Evolutionary conservation across 2,888 invertebrate genomes (phyloP).

Genomic region (Drosophila cracens): DNA sequence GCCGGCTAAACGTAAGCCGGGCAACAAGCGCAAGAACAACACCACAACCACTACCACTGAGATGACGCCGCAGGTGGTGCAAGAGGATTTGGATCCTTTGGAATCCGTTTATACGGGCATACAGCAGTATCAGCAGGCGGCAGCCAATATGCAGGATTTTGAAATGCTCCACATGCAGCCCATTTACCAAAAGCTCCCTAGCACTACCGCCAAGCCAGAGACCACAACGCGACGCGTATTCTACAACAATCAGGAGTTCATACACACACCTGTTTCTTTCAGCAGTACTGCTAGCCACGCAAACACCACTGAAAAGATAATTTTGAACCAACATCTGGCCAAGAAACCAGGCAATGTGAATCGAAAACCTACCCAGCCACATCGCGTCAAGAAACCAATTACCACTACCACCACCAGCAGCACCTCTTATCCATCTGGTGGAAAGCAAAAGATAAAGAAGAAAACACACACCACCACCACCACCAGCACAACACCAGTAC

Average conservation of each 20-base stretch:
- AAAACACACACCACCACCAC: constrained; percentile 58
- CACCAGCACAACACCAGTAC: constrained; percentile 26
- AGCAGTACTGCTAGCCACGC: constrained; percentile 8
- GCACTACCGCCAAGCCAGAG: constrained; percentile 58
- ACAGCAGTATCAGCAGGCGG: constrained; percentile 80
- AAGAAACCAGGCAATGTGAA: constrained; percentile 68
- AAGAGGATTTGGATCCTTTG: constrained; percentile 79
- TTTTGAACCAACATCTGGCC: constrained; percentile 42
- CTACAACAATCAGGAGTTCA: constrained; percentile 81
- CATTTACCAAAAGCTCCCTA: constrained; percentile 75
- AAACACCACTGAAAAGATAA: constrained; percentile 44
- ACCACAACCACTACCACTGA: constrained; percentile 63
- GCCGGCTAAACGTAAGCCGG: constrained; percentile 80
- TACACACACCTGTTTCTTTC: constrained; percentile 66
- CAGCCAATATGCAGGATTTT: constrained; percentile 76
- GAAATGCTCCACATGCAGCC: constrained; percentile 81
- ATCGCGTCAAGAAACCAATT: constrained; percentile 78
- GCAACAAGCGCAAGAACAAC: constrained; percentile 74
- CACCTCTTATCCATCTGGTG: constrained; percentile 31
- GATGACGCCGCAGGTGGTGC: constrained; percentile 73
- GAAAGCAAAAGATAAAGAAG: constrained; percentile 80
- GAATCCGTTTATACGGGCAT: constrained; percentile 83
- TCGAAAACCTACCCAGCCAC: constrained; percentile 68
- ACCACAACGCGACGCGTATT: constrained; percentile 80
- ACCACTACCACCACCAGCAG: constrained; percentile 30